Evolutionary conservation across 2,888 invertebrate genomes (phyloP).

Genomic region (Pachymerium ferrugineum): DNA sequence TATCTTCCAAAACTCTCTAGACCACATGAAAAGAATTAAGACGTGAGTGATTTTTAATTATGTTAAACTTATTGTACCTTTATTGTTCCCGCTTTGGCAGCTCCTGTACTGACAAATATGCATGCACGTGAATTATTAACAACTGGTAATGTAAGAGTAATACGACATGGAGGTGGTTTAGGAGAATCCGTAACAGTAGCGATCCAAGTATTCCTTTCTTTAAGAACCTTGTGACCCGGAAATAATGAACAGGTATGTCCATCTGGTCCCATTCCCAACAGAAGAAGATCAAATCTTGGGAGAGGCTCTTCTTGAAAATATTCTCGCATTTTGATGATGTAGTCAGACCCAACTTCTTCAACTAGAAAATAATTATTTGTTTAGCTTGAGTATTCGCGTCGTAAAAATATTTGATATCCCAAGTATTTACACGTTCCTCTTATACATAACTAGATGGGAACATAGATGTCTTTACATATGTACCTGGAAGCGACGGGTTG

Average conservation of each 20-base stretch:
- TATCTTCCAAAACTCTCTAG: slow-evolving; percentile 71
- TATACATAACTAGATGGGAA: background rate
- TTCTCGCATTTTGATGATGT: slow-evolving; percentile 60
- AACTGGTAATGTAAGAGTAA: slow-evolving; percentile 86
- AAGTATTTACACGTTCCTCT: background rate
- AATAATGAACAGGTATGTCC: slow-evolving; percentile 97
- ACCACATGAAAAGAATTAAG: too few relatives aligned
- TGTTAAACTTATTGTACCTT: slow-evolving; percentile 55
- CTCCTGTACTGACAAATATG: slow-evolving; percentile 78
- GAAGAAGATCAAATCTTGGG: slow-evolving; percentile 76
- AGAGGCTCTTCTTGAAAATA: slow-evolving; percentile 57
- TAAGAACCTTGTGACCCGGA: slow-evolving; percentile 59
- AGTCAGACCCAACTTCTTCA: slow-evolving; percentile 68
- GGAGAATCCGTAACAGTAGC: slow-evolving; percentile 87
- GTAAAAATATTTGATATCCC: too few relatives aligned
- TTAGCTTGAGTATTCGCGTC: background rate
- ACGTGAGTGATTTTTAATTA: background rate
- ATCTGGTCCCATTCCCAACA: slow-evolving; percentile 96
- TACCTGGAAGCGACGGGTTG: slow-evolving; percentile 54
- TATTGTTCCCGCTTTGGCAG: slow-evolving; percentile 79
- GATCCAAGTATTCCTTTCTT: slow-evolving; percentile 55
- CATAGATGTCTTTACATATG: background rate
- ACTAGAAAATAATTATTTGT: slow-evolving; percentile 53
- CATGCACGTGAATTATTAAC: slow-evolving; percentile 78
- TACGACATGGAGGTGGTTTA: slow-evolving; percentile 84